Conservation (phyloP, 2,888 invertebrate species). For the Dexiosoma caninum region DNA sequence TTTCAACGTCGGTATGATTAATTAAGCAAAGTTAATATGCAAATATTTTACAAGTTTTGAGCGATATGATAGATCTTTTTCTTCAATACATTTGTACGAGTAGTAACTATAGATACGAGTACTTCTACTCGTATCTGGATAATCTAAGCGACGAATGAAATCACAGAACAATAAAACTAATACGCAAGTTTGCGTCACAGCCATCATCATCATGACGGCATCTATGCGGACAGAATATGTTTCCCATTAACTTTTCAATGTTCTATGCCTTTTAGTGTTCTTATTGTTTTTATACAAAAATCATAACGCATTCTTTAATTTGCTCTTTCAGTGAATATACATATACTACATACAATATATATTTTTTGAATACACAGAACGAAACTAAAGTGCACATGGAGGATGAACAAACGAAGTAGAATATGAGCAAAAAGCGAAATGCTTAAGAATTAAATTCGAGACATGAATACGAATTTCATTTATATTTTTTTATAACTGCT, state of each 20-base stretch:
- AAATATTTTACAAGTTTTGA: no score
- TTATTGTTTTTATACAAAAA: background rate
- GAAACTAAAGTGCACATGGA: background rate
- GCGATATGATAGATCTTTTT: no score
- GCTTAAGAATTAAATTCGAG: conserved; percentile 43
- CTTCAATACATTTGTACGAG: no score
- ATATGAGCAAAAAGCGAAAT: conserved; percentile 37
- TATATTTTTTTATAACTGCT: conserved; percentile 1
- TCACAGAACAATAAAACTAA: background rate
- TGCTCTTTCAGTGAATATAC: background rate
- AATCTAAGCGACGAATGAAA: background rate
- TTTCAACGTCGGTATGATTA: no score
- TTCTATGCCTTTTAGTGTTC: background rate
- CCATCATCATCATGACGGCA: conserved; percentile 1
- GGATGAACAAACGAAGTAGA: background rate
- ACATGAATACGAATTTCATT: conserved; percentile 54
- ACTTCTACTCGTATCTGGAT: no score
- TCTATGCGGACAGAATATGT: background rate
- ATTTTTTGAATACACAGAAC: background rate
- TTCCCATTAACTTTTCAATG: background rate
- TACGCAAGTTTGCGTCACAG: background rate
- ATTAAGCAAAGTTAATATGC: no score
- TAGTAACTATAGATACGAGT: no score
- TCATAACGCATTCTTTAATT: conserved; percentile 17
- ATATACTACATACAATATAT: background rate